Evolutionary conservation across 2,797 vertebrate species (phyloP).

Genomic region (Sebastes matsubarae): DNA sequence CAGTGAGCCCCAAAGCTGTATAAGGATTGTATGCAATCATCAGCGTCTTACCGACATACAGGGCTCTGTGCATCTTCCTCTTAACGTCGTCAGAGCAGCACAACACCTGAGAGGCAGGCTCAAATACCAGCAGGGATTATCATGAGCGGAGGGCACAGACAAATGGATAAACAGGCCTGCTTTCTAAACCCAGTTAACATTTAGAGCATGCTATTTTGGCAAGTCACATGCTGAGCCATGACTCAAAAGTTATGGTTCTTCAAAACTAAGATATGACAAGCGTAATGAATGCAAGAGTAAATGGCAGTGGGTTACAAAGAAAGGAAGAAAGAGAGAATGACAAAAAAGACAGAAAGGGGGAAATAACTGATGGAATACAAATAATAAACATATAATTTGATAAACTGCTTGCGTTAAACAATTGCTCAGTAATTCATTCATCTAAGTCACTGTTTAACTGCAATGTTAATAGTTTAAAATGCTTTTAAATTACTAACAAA

Average conservation of each 20-base stretch:
- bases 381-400: constrained; percentile 1
- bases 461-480: background rate
- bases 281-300: background rate
- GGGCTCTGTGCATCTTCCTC: background rate
- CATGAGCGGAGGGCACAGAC: constrained; percentile 3
- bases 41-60: background rate
- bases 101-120: constrained; percentile 20
- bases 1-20: background rate
- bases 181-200: constrained; percentile 43
- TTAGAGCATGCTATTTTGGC: constrained; percentile 25
- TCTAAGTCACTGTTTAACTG: background rate
- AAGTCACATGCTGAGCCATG: constrained; percentile 18
- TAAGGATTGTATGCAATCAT: background rate
- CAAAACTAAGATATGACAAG: constrained; percentile 1
- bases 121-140: constrained; percentile 31
- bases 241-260: constrained; percentile 19
- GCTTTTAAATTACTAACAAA: constrained; percentile 16
- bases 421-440: background rate
- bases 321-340: background rate
- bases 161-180: constrained; percentile 3
- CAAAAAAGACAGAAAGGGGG: background rate
- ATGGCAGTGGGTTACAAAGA: background rate
- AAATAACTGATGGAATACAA: background rate
- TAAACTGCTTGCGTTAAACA: background rate
- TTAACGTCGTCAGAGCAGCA: background rate